These are phyloP conservation scores for Dryobotodes eremita DNA, from an alignment of 2,888 invertebrate genomes.

Conservation along the genomic window DNA sequence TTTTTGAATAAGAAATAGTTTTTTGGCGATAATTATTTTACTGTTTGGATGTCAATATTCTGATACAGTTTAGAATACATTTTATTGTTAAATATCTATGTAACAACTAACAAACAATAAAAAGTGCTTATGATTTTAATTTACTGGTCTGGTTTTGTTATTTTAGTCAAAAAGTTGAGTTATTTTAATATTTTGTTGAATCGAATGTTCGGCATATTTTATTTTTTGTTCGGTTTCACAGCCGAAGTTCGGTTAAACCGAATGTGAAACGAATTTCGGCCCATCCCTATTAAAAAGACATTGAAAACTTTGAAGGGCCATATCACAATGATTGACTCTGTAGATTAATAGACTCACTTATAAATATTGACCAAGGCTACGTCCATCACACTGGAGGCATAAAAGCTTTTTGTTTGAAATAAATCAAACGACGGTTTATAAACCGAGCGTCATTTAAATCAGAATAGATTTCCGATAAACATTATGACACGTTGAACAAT, in stretches of 20 bases:
- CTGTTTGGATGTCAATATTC: neutral
- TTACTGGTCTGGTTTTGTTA: neutral
- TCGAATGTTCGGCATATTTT: neutral
- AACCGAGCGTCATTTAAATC: constrained; percentile 42
- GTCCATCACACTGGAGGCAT: constrained; percentile 46
- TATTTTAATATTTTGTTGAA: neutral
- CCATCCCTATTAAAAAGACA: constrained; percentile 8
- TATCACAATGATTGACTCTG: constrained; percentile 24
- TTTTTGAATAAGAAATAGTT: neutral
- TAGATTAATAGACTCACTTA: constrained; percentile 44
- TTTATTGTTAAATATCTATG: too few relatives aligned
- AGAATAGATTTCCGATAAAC: constrained; percentile 43
- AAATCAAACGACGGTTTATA: constrained; percentile 40
- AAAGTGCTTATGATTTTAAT: neutral
- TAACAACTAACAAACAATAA: too few relatives aligned
- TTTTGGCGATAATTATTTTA: neutral
- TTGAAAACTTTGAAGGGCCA: constrained; percentile 29
- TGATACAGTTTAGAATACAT: neutral
- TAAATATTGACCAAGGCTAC: constrained; percentile 55
- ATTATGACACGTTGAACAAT: constrained; percentile 47
- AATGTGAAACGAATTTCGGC: neutral
- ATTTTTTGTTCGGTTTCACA: neutral
- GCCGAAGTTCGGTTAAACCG: neutral
- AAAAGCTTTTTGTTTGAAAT: constrained; percentile 60
- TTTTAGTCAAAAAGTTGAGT: too few relatives aligned